These are phyloP conservation scores for Drosophila kambysellisi DNA, from an alignment of 2,888 invertebrate species.

Conservation along the genomic window DNA sequence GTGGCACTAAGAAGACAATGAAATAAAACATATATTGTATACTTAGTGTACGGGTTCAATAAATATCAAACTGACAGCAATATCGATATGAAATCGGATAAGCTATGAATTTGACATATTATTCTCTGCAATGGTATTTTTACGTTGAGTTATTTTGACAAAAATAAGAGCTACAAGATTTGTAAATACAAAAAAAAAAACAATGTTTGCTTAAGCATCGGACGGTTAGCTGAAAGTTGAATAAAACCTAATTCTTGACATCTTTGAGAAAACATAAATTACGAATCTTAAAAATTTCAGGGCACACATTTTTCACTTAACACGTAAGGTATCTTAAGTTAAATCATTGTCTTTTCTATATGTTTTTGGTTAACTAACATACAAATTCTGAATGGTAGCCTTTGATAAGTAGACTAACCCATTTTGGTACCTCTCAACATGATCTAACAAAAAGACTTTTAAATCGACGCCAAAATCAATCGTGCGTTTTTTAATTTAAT, in stretches of 20 bases:
- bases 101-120: neutral
- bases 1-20: neutral
- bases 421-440: conserved; percentile 35
- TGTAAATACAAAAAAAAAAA: neutral
- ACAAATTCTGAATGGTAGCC: conserved; percentile 26
- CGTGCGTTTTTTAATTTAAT: conserved; percentile 24
- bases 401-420: conserved; percentile 53
- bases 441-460: conserved; percentile 30
- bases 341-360: neutral
- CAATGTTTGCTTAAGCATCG: neutral
- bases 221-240: neutral
- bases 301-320: neutral
- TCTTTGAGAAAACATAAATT: neutral
- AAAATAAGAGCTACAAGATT: neutral
- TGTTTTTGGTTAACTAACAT: conserved; percentile 26
- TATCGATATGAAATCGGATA: neutral
- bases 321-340: conserved; percentile 38
- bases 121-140: neutral
- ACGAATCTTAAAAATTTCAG: neutral
- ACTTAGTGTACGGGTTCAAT: neutral
- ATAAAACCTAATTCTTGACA: neutral
- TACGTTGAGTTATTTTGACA: neutral
- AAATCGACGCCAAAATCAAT: conserved; percentile 30
- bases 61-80: neutral
- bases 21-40: neutral